A percentile compares a stretch with the other conserved stretches of the same genome.
Evolutionary conservation across 2,797 vertebrate genomes (phyloP).

Genomic region (Dromococcyx pavoninus): DNA sequence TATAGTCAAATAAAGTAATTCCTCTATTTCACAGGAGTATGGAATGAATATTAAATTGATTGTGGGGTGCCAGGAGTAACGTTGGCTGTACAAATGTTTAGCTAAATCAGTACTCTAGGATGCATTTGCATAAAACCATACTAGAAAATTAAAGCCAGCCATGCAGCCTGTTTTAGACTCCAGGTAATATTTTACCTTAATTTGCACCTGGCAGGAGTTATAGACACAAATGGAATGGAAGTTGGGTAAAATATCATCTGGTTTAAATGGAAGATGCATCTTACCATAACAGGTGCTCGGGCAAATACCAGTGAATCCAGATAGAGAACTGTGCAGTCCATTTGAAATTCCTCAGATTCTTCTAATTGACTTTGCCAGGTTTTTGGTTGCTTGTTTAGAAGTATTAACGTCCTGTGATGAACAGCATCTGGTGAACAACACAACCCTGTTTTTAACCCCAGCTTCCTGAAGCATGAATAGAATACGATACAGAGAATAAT

Average conservation of each 20-base stretch:
- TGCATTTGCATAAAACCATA: slow-evolving; percentile 6
- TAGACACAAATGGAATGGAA: neutral
- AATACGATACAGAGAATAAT: neutral
- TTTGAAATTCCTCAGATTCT: neutral
- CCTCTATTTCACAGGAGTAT: neutral
- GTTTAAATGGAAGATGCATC: neutral
- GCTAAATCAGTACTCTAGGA: slow-evolving; percentile 1
- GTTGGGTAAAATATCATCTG: neutral
- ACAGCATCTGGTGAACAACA: neutral
- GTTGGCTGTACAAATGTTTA: neutral
- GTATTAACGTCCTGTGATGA: neutral
- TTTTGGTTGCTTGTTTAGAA: neutral
- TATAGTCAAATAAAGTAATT: neutral
- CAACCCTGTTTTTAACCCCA: neutral
- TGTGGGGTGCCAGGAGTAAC: neutral
- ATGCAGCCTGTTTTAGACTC: neutral
- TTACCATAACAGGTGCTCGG: neutral
- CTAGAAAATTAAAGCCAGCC: neutral
- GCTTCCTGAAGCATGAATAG: neutral
- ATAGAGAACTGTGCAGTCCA: accelerated
- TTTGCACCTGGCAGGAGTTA: neutral
- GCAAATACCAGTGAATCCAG: neutral
- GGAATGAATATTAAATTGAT: neutral
- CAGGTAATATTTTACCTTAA: slow-evolving; percentile 5
- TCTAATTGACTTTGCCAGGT: neutral